phyloP scores from a whole-genome alignment of 2,797 vertebrate genomes.

The Xyrichtys novacula region DNA sequence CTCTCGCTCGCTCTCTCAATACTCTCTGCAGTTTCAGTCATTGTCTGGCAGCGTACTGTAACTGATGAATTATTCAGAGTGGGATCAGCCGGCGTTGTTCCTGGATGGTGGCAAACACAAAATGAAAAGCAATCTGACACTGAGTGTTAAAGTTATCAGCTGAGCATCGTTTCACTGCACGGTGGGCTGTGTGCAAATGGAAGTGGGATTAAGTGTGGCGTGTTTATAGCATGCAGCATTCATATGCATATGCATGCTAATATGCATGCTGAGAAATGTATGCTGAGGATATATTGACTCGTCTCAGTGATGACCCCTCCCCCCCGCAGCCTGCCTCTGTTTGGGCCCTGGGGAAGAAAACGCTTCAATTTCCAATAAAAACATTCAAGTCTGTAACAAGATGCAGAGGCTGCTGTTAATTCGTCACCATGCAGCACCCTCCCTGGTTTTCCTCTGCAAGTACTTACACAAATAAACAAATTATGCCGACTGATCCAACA shows the following conservation, averaged over 20 bases:
- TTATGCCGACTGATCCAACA: background rate
- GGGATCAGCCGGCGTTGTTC: slow-evolving; percentile 41
- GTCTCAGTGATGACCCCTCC: slow-evolving; percentile 1
- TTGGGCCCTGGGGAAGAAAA: background rate
- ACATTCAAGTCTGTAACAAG: background rate
- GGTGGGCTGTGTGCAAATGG: slow-evolving; percentile 4
- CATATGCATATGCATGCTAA: slow-evolving; percentile 17
- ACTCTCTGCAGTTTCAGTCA: slow-evolving; percentile 62
- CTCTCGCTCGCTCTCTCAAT: slow-evolving; percentile 44
- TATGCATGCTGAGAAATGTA: slow-evolving; percentile 4
- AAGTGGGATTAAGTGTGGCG: slow-evolving; percentile 8
- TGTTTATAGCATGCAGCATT: slow-evolving; percentile 8
- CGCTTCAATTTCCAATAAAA: slow-evolving; percentile 18
- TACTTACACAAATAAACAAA: background rate
- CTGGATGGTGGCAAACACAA: slow-evolving; percentile 49
- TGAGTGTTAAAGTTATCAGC: slow-evolving; percentile 37
- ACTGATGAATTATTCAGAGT: slow-evolving; percentile 77
- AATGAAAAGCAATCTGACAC: slow-evolving; percentile 50
- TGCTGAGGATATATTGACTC: slow-evolving; percentile 15
- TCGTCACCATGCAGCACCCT: slow-evolving; percentile 1
- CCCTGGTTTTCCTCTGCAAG: background rate
- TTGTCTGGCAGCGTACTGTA: slow-evolving; percentile 56
- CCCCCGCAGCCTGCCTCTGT: background rate
- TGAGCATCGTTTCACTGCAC: slow-evolving; percentile 12
- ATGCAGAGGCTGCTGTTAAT: slow-evolving; percentile 1